phyloP scores from a whole-genome alignment of 2,113 vertebrate species.

The human (Homo sapiens) region GRCh38 chr18:56083001-56083500 shows the following conservation, averaged over 20 bases:
- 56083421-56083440: conserved; percentile 88
- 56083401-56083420: conserved; percentile 89
- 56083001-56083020: background rate
- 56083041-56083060: background rate
- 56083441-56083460: conserved; percentile 91
- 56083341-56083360: conserved; percentile 87
- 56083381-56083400: conserved; percentile 85
- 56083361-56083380: conserved; percentile 94
- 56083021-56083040: conserved; percentile 5
- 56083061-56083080: background rate
- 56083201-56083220: conserved; percentile 6
- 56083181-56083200: background rate
- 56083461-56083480: conserved; percentile 85
- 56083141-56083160: conserved; percentile 27
- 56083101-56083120: background rate
- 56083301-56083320: conserved; percentile 79
- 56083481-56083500: conserved; percentile 85
- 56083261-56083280: conserved; percentile 82
- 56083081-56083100: background rate
- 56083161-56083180: background rate
- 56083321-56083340: conserved; percentile 84
- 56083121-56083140: background rate
- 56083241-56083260: conserved; percentile 65
- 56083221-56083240: conserved; percentile 52
- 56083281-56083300: conserved; percentile 75